Evolutionary conservation across 2,113 vertebrate species (phyloP), one percentile per base, ranked within the genome.

Genomic region (Megaptera novaeangliae): DNA sequence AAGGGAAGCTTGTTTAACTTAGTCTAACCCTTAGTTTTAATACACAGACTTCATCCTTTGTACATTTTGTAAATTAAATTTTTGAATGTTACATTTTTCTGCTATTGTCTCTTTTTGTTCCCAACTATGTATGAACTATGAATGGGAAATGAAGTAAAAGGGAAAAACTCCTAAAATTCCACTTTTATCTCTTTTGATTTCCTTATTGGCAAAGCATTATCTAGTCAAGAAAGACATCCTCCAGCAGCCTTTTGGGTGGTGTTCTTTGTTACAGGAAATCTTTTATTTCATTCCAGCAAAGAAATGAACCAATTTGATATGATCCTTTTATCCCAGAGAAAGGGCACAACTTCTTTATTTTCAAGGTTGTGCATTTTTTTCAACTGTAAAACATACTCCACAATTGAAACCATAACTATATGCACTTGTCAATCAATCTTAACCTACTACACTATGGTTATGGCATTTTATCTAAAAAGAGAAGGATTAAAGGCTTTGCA

Each of bases 401-500:
- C 92, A 86, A 95, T 75, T 98, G 98, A 98, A 98, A 55, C 74
- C 86, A 95, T 98, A 98, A 98, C 98, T 99, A 98, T 97, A 97
- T 96, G 94, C 75, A 97, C 97, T 98, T 98, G 98, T 98, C 98
- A 98, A 98, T 99, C 98, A 99, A 78, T 98, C 97, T 98, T 98
- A 99, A 98, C 96, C 91, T 97, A 95, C 90, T 98, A 92, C 41
- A 74, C 55, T 74, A 63, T 44, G 46, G 97, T 97, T 98, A 94
- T 96, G 92, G 75, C 44, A 96, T 98, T 98, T 98, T 98, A 98
- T 98, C 95, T 98, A 97, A 98, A 98, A 98, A 96, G 75, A 91
- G 78, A 61, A 96, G 94, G 97, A 98, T 98, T 98, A 99, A 98
- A 98, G 96, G 92, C 94, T 99, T 98, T 98, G 96, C 88, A 27